A percentile compares a stretch with the other conserved stretches of the same genome.
These are phyloP conservation scores for Yponomeuta malinellus DNA, from an alignment of 2,888 invertebrate species.

Conservation along the genomic window DNA sequence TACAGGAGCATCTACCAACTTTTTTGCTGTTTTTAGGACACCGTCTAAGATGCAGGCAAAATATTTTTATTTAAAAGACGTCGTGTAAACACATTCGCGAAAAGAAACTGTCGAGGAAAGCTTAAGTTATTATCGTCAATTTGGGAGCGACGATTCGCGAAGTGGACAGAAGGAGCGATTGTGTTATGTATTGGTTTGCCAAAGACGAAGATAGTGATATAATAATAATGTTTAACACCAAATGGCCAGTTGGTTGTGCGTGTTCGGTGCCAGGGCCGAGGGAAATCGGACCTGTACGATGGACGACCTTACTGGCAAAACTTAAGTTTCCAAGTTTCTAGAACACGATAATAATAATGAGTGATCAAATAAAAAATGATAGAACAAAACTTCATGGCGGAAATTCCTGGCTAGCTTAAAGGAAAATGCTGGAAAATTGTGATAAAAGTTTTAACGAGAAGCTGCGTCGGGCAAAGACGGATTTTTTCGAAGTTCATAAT, in stretches of 20 bases:
- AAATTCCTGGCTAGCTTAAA: neutral
- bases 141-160: neutral
- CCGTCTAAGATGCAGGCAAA: neutral
- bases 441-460: neutral
- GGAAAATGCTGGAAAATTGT: neutral
- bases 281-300: constrained; percentile 50
- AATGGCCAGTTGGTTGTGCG: constrained; percentile 27
- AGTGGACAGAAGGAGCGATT: neutral
- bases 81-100: neutral
- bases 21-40: neutral
- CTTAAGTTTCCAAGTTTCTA: neutral
- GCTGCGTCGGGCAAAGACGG: neutral
- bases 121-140: too few species aligned
- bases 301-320: constrained; percentile 1
- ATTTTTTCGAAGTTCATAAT: neutral
- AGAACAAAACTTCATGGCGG: neutral
- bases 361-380: neutral
- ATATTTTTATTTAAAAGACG: too few species aligned
- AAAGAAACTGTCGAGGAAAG: neutral
- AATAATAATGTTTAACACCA: neutral
- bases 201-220: neutral
- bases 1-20: neutral
- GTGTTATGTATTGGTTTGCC: neutral
- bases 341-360: neutral
- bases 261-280: constrained; percentile 58